Evolutionary conservation across 2,888 invertebrate genomes (phyloP), one percentile per base, ranked within the genome.

Genomic region (Leptinotarsa haldemani): DNA sequence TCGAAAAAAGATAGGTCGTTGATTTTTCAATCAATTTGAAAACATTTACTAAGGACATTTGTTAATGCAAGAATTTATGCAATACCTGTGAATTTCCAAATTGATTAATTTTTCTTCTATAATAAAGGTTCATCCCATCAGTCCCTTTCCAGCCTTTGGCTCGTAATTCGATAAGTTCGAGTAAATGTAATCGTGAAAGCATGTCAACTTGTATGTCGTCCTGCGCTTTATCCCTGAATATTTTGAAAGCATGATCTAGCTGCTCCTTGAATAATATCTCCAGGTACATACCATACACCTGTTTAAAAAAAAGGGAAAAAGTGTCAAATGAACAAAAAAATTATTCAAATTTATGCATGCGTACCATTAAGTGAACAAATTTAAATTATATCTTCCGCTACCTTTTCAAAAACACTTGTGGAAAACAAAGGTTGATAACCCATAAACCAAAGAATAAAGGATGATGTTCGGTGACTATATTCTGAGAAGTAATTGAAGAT

Each of bases 151-250:
- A 97, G 85, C 94, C 93, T 88, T 95, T 95, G 77, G 97, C 97
- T 86, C 97, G 91, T 85, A 97, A 89, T 89, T 98, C 97, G 83
- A 98, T 96, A 78, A 97, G 90, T 89, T 97, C 97, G 86, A 98
- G 92, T 84, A 97, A 91, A 88, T 95, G 94, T 85, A 96, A 91
- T 88, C 97, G 92, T 83, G 95, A 94, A 88, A 94, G 92, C 86
- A 94, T 92, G 86, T 96, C 96, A 84, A 97, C 90, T 87, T 93
- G 92, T 87, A 94, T 94, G 88, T 96, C 94, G 88, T 96, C 95
- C 87, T 95, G 94, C 83, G 95, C 95, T 83, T 95, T 95, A 89
- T 96, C 95, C 83, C 96, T 93, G 88, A 96, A 95, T 84, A 94
- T 92, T 83, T 94, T 93, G 89, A 96, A 96, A 83, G 93, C 93